These are phyloP conservation scores for Lutra lutra DNA, from an alignment of 2,797 vertebrate genomes.

Conservation along the genomic window DNA sequence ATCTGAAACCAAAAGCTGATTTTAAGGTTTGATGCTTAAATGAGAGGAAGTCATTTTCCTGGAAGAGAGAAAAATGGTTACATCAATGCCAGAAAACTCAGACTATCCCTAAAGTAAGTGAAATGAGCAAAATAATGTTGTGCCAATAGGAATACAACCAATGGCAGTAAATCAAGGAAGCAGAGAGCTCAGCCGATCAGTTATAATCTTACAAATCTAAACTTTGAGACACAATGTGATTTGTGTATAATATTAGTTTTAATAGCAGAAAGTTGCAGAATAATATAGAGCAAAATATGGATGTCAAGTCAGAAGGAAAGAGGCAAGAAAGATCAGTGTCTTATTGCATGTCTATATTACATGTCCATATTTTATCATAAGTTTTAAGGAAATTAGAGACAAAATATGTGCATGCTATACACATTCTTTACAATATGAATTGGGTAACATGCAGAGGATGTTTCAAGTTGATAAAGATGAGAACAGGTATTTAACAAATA, in stretches of 20 bases:
- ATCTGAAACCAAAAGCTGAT: conserved; percentile 1
- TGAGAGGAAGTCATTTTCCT: neutral
- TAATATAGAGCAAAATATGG: neutral
- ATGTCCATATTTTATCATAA: neutral
- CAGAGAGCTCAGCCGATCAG: accelerated
- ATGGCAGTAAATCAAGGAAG: neutral
- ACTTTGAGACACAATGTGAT: neutral
- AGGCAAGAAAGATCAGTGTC: neutral
- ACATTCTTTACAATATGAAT: neutral
- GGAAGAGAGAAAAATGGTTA: neutral
- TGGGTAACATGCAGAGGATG: neutral
- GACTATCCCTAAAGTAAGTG: neutral
- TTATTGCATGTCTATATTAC: too few relatives aligned
- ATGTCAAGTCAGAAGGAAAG: neutral
- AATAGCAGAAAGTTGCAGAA: neutral
- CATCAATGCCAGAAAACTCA: neutral
- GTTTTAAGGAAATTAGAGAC: neutral
- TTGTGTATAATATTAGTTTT: neutral
- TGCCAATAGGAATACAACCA: neutral
- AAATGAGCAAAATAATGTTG: neutral
- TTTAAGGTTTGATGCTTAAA: neutral
- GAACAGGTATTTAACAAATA: neutral
- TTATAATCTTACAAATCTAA: neutral
- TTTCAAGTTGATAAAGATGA: neutral
- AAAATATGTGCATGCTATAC: neutral